Evolutionary conservation across 2,888 invertebrate species (phyloP).

Genomic region (Oscheius myriophilus): DNA sequence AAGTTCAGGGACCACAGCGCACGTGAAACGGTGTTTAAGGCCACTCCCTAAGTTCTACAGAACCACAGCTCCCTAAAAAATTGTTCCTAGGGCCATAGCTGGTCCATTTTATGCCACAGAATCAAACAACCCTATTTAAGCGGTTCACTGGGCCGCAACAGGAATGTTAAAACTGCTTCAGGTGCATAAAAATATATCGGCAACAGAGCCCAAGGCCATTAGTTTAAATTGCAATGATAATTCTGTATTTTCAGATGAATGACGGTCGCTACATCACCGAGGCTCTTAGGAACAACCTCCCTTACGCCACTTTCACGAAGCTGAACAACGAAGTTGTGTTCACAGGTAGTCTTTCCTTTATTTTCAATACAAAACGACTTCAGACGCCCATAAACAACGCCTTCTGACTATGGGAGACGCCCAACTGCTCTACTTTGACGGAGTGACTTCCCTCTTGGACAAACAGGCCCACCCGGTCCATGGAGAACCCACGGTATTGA

Average conservation of each 20-base stretch:
- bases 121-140: too few relatives aligned
- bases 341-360: background rate
- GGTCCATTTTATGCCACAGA: too few relatives aligned
- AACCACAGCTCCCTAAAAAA: too few relatives aligned
- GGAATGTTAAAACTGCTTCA: too few relatives aligned
- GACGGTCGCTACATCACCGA: constrained; percentile 24
- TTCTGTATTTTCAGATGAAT: constrained; percentile 10
- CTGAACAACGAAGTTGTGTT: constrained; percentile 2
- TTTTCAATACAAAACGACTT: background rate
- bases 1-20: too few relatives aligned
- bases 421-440: constrained; percentile 25
- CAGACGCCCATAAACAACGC: constrained; percentile 15
- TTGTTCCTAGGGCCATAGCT: too few relatives aligned
- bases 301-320: constrained; percentile 3
- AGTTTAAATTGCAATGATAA: too few relatives aligned
- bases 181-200: too few relatives aligned
- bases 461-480: constrained; percentile 25
- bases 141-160: too few relatives aligned
- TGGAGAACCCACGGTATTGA: constrained; percentile 28
- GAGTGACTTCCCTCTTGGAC: constrained; percentile 34
- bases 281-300: constrained; percentile 35
- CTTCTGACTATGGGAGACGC: constrained; percentile 43
- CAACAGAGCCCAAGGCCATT: too few relatives aligned
- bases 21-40: too few relatives aligned
- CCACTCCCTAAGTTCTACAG: too few relatives aligned